Percentiles rank a stretch among this genome's conserved stretches.
phyloP scores from a whole-genome alignment of 2,113 vertebrate species.

The Rhynchomys soricoides region DNA sequence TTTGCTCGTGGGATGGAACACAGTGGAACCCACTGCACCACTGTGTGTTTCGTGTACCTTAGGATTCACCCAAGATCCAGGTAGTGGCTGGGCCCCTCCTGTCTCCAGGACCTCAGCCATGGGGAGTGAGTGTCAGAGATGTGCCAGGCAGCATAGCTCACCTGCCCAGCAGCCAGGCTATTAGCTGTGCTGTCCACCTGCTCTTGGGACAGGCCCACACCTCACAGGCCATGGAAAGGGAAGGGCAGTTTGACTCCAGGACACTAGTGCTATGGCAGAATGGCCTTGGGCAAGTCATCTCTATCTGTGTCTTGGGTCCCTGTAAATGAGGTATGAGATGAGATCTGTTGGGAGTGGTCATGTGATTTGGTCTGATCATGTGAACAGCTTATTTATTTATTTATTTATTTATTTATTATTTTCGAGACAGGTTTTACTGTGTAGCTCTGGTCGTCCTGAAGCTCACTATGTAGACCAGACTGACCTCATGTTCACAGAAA shows the following conservation, averaged over 20 bases:
- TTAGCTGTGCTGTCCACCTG: background rate
- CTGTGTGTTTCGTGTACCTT: background rate
- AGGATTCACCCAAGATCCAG: background rate
- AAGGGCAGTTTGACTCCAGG: background rate
- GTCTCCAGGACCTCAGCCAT: background rate
- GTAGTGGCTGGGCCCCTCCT: background rate
- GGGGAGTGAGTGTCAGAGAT: background rate
- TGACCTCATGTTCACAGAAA: background rate
- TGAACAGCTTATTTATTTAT: background rate
- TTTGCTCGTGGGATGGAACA: background rate
- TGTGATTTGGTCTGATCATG: background rate
- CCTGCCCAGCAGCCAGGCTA: background rate
- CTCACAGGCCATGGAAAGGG: background rate
- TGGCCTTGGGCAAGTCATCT: constrained; percentile 10
- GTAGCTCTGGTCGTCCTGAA: background rate
- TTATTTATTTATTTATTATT: background rate
- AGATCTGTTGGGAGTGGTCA: background rate
- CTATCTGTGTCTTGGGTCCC: background rate
- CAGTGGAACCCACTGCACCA: background rate
- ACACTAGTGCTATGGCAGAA: background rate
- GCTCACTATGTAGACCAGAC: background rate
- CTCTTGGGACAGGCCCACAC: background rate
- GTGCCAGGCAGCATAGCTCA: background rate
- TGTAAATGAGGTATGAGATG: background rate
- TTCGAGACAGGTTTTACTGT: background rate